These are phyloP conservation scores for Dastarcus helophoroides DNA, from an alignment of 2,888 invertebrate genomes.

Conservation along the genomic window DNA sequence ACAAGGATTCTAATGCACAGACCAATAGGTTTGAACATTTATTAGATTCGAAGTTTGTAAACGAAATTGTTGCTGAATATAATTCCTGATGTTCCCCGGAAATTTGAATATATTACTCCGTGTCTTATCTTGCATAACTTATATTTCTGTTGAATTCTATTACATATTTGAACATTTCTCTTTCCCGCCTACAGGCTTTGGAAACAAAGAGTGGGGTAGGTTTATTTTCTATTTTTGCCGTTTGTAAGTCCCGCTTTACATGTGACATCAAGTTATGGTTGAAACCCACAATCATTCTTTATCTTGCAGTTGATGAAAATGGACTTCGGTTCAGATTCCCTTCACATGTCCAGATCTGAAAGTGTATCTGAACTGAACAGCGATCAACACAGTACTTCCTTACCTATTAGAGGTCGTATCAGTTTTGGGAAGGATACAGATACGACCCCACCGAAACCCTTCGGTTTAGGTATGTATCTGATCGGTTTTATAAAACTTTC, in stretches of 20 bases:
- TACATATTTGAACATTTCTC: constrained; percentile 6
- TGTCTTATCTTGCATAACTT: background rate
- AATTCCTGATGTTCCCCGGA: too few species aligned
- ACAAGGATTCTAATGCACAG: too few species aligned
- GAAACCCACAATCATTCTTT: too few species aligned
- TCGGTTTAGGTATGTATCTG: constrained; percentile 64
- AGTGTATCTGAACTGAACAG: constrained; percentile 74
- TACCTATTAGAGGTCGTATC: constrained; percentile 29
- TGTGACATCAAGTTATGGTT: too few species aligned
- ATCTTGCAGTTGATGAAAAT: constrained; percentile 60
- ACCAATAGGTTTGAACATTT: too few species aligned
- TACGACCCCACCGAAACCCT: constrained; percentile 58
- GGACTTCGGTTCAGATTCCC: constrained; percentile 70
- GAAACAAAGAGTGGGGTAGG: constrained; percentile 61
- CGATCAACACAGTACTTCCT: constrained; percentile 36
- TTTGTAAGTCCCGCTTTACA: constrained; percentile 2
- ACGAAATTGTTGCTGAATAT: too few species aligned
- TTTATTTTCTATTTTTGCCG: too few species aligned
- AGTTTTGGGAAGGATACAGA: constrained; percentile 39
- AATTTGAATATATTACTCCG: too few species aligned
- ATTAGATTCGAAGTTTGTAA: too few species aligned
- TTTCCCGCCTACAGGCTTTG: constrained; percentile 46
- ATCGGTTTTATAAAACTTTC: too few species aligned
- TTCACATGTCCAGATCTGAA: constrained; percentile 68
- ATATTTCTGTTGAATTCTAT: background rate